phyloP scores from a whole-genome alignment of 2,888 invertebrate genomes.

The Aporophyla lueneburgensis region DNA sequence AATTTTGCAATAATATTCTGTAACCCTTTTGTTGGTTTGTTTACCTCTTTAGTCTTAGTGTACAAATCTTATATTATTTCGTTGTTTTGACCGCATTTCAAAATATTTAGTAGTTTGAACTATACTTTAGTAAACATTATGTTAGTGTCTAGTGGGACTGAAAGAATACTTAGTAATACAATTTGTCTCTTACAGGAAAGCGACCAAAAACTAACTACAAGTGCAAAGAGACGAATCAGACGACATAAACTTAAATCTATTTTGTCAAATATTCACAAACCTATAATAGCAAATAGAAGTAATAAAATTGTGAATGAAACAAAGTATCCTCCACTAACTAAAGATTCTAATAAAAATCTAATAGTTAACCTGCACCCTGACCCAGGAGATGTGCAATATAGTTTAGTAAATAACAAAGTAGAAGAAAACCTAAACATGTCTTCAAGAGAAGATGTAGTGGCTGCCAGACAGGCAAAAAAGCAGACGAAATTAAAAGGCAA shows the following conservation, averaged over 20 bases:
- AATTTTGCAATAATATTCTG: background rate
- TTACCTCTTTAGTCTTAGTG: conserved; percentile 21
- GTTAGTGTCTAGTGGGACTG: background rate
- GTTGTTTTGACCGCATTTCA: conserved; percentile 1
- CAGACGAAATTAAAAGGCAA: conserved; percentile 82
- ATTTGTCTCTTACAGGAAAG: conserved; percentile 40
- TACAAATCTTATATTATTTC: background rate
- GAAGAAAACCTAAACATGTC: conserved; percentile 73
- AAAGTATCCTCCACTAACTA: conserved; percentile 10
- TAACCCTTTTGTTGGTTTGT: conserved; percentile 18
- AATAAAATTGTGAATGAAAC: conserved; percentile 13
- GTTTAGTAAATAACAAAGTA: conserved; percentile 43
- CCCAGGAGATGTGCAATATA: conserved; percentile 56
- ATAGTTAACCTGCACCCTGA: conserved; percentile 17
- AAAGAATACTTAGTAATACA: background rate
- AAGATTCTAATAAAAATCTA: conserved; percentile 35
- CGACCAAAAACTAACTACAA: conserved; percentile 57
- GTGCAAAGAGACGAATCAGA: conserved; percentile 78
- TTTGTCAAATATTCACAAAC: conserved; percentile 37
- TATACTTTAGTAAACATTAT: background rate
- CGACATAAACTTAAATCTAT: conserved; percentile 75
- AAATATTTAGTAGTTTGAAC: background rate
- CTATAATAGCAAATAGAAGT: conserved; percentile 21
- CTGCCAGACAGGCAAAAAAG: conserved; percentile 87
- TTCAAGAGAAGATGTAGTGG: conserved; percentile 80